Evolutionary conservation across 2,113 vertebrate genomes (phyloP), one percentile per base, ranked within the genome.

Genomic region (Marmota monax): DNA sequence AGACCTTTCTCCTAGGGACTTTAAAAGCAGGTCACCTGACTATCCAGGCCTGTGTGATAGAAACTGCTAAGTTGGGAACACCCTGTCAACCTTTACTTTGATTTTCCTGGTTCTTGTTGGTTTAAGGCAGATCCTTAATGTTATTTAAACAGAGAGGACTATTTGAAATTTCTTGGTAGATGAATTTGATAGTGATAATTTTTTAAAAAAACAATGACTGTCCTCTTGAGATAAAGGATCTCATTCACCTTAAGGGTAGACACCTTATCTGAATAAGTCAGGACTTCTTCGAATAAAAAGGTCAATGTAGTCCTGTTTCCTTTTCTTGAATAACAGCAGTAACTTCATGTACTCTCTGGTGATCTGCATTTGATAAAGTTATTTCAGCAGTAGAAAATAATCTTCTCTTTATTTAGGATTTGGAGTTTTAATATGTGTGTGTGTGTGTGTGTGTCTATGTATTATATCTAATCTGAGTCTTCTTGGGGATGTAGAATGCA

Each of bases 71-170:
- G 8, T 61, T 74, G 83, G n/a, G 65, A 85, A 95, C 29, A 94
- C n/a, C 76, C 13, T 73, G n/a, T 48, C 96, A 42, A 91, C 11
- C 53, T 92, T 90, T 78, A 27, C 80, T 98, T 97, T 96, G 79
- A 48, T 94, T 97, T 96, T 98, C 87, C 82, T 97, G 78, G 88
- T 96, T 94, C 45, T 74, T 98, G 97, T 98, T 98, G 92, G 98
- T 97, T 98, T 97, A 97, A 97, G 69, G 84, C 37, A 45, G 97
- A 88, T 96, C 83, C 51, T 84, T 95, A 79, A 97, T 97, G 93
- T 97, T 95, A 95, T 96, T 96, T 97, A 91, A 94, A 96, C 97
- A 90, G 1, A 89, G 22, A 63, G 84, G 72, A 88, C 48, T 85
- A 87, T 84, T 95, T 72, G 51, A 77, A 96, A 88, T 95, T 92